Evolutionary conservation across 2,888 invertebrate genomes (phyloP).

Genomic region (Hipparchia semele): DNA sequence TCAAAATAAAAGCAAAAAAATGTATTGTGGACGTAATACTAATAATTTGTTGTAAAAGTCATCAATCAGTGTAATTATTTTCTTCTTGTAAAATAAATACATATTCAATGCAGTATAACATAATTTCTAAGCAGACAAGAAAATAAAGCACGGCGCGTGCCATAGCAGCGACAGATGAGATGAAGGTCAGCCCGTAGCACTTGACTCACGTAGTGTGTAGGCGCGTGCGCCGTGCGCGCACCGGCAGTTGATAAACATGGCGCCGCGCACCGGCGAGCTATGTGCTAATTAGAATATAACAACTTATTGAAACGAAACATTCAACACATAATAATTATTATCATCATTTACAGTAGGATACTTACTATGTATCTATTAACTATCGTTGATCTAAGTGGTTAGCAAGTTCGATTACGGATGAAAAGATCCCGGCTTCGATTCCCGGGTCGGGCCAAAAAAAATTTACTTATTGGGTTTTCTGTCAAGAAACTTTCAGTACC

Average conservation of each 20-base stretch:
- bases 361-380: background rate
- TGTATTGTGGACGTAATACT: no score
- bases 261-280: background rate
- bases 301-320: constrained; percentile 4
- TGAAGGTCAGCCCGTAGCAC: background rate
- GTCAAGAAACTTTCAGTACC: no score
- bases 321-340: background rate
- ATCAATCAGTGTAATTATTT: no score
- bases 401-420: background rate
- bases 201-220: background rate
- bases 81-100: no score
- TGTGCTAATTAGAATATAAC: constrained; percentile 1
- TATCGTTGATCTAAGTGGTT: background rate
- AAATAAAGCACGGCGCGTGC: background rate
- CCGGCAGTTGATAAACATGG: background rate
- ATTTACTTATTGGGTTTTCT: no score
- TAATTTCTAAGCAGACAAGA: no score
- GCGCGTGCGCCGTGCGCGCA: background rate
- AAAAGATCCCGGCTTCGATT: no score
- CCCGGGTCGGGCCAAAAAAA: no score
- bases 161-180: background rate
- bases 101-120: no score
- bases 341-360: background rate
- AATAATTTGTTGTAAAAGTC: no score
- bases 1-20: no score